phyloP scores from a whole-genome alignment of 2,113 vertebrate species.

The Scytalopus superciliaris region DNA sequence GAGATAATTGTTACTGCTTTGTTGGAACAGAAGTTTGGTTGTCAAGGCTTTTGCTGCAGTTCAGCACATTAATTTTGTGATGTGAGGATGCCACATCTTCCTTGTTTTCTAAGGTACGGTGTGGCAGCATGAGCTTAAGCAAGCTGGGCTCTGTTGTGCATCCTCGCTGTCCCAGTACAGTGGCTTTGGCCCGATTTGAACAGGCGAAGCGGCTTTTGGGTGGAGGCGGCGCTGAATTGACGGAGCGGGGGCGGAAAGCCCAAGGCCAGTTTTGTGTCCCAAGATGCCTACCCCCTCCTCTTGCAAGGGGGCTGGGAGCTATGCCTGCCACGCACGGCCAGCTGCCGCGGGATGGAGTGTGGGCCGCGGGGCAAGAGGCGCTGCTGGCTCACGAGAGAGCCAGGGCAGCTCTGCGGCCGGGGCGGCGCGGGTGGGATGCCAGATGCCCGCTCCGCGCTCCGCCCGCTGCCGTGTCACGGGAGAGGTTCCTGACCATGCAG shows the following conservation, averaged over 20 bases:
- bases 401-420: too few species aligned
- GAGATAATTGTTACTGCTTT: not conserved
- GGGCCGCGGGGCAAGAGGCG: rapidly evolving
- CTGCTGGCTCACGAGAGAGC: rapidly evolving
- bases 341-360: not conserved
- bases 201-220: rapidly evolving
- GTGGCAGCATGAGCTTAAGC: not conserved
- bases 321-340: rapidly evolving
- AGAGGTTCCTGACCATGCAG: not conserved
- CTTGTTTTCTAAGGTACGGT: not conserved
- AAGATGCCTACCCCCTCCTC: not conserved
- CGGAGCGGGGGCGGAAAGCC: not conserved
- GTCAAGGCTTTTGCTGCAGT: not conserved
- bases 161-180: not conserved
- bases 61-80: not conserved
- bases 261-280: not conserved
- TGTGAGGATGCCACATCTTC: not conserved
- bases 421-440: rapidly evolving
- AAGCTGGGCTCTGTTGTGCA: not conserved
- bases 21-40: not conserved
- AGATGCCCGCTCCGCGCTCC: not conserved
- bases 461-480: not conserved
- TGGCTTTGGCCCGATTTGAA: not conserved
- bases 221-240: not conserved
- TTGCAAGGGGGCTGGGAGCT: not conserved